Evolutionary conservation across 2,797 vertebrate genomes (phyloP), one percentile per base, ranked within the genome.

Genomic region (Zenarchopterus dispar): DNA sequence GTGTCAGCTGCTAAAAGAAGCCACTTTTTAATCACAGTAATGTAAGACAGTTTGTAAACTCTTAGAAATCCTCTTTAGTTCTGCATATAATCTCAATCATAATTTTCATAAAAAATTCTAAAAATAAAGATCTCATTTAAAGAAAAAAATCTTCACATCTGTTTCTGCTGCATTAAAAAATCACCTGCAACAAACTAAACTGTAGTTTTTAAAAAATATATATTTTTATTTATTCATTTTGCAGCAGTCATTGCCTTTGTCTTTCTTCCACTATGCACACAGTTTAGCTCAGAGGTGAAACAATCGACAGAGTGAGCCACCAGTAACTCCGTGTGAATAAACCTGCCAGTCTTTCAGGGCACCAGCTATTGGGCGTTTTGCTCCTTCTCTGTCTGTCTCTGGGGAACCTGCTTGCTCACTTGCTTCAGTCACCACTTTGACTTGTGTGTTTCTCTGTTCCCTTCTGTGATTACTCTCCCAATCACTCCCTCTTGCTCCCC

Each of bases 281-380:
- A 11, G 51, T 67, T 78, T 19, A 56, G 22, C 71, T 70, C 17
- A 19, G 60, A 63, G 73, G 58, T 61, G 65, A 54, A 82, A 59
- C 48, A 46, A 66, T 85, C 56, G 55, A 46, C 41, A 24, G 56
- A 63, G 70, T 64, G 73, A 71, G 63, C 68, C 78, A 76, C 76
- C 65, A 71, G 67, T n/a, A 50, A 62, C 60, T 84, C 70, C 39
- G 51, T 26, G 56, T 75, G 80, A 80, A 87, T 84, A 75, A 89
- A 87, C 80, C 72, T 82, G 70, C 62, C 77, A 81, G 18, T 88
- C 68, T 77, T 57, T 76, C 31, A n/a, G 41, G 54, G 42, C 41
- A 28, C 36, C 43, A 33, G 63, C 53, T 51, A 43, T 16, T 36
- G 62, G 58, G 22, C 36, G 23, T 60, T 54, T 53, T 0, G 4